Evolutionary conservation across 2,797 vertebrate genomes (phyloP).

Genomic region (Mionectes olivaceus): DNA sequence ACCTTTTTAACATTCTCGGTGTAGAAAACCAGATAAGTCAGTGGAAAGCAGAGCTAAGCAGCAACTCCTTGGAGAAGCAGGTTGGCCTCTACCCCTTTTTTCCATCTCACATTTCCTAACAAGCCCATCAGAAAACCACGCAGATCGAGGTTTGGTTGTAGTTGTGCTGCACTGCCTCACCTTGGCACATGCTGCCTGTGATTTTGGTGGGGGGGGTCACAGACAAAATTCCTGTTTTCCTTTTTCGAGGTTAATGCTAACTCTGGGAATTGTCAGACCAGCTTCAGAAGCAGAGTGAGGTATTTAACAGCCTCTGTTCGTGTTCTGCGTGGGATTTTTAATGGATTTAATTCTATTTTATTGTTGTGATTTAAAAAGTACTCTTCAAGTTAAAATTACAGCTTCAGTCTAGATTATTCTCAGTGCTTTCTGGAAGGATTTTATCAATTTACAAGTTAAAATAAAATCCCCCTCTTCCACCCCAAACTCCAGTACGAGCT

Average conservation of each 20-base stretch:
- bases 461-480: neutral
- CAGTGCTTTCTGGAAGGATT: slow-evolving; percentile 48
- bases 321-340: slow-evolving; percentile 61
- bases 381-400: slow-evolving; percentile 59
- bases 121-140: neutral
- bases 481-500: neutral
- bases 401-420: slow-evolving; percentile 45
- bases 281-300: neutral
- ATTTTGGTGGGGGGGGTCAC: neutral
- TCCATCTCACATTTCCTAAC: neutral
- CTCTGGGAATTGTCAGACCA: slow-evolving; percentile 11
- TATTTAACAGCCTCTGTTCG: slow-evolving; percentile 12
- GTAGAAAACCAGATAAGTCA: neutral
- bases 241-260: neutral
- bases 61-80: neutral
- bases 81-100: neutral
- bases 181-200: neutral
- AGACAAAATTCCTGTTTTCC: neutral
- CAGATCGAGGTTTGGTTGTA: neutral
- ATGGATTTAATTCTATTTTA: slow-evolving; percentile 71
- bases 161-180: neutral
- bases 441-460: slow-evolving; percentile 44
- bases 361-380: slow-evolving; percentile 63
- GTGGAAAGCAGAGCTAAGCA: neutral
- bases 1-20: neutral